Evolutionary conservation across 92 coral and sea anemone species (phyloP).

Genomic region (Galaxea fascicularis): DNA sequence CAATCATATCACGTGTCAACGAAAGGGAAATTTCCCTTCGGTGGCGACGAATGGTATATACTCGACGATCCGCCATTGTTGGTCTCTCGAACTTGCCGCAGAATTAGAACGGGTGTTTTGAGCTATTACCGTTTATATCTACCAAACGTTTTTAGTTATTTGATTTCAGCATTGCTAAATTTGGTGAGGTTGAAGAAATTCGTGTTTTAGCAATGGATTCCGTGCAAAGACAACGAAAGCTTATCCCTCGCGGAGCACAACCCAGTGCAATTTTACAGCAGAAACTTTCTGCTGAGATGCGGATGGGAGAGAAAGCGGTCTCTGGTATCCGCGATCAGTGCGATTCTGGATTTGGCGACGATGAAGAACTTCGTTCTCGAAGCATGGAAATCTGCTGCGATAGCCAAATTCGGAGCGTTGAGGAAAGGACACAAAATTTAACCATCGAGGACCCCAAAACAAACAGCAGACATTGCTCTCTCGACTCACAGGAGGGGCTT

Average conservation of each 20-base stretch:
- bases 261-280: constrained; percentile 10
- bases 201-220: constrained; percentile 10
- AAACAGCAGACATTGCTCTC: constrained; percentile 22
- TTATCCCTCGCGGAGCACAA: constrained; percentile 68
- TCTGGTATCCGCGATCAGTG: constrained; percentile 45
- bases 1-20: constrained; percentile 41
- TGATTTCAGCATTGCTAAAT: background rate
- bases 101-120: background rate
- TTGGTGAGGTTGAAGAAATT: background rate
- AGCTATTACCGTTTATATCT: background rate
- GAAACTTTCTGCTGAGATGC: background rate
- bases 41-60: constrained; percentile 2
- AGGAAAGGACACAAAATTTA: constrained; percentile 62
- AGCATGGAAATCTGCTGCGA: constrained; percentile 45
- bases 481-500: constrained; percentile 1
- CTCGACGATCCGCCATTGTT: constrained; percentile 76
- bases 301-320: constrained; percentile 5
- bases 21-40: constrained; percentile 81
- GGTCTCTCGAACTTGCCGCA: constrained; percentile 4
- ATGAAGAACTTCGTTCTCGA: constrained; percentile 52
- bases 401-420: constrained; percentile 32
- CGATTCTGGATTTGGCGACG: constrained; percentile 88
- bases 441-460: constrained; percentile 52
- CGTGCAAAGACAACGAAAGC: constrained; percentile 25
- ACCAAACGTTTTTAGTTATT: constrained; percentile 1